These are phyloP conservation scores for Cariama cristata DNA, from an alignment of 2,113 vertebrate genomes.

Conservation along the genomic window DNA sequence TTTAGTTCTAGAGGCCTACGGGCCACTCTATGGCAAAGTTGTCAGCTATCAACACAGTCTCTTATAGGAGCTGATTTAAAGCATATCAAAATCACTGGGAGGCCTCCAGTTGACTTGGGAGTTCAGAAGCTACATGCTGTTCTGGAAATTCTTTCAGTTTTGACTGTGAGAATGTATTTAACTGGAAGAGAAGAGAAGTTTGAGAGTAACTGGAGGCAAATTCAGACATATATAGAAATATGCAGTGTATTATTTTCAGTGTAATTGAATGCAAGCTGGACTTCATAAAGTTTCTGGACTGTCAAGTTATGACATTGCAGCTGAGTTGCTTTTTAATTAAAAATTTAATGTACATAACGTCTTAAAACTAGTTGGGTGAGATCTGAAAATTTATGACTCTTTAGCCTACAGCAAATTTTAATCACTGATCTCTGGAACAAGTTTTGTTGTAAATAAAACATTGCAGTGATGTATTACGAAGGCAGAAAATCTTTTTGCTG, in stretches of 20 bases:
- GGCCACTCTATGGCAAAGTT: background rate
- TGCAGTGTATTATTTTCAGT: background rate
- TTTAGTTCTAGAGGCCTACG: background rate
- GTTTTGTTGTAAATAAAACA: constrained; percentile 8
- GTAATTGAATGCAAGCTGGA: background rate
- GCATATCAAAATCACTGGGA: background rate
- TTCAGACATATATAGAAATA: background rate
- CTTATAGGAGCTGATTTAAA: background rate
- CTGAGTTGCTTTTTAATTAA: background rate
- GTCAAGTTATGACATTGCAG: background rate
- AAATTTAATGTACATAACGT: background rate
- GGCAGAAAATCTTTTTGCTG: background rate
- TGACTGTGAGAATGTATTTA: background rate
- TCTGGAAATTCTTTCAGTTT: background rate
- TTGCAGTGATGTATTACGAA: background rate
- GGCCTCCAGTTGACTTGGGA: background rate
- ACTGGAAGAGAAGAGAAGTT: background rate
- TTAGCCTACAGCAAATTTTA: background rate
- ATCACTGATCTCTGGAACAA: background rate
- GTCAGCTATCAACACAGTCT: background rate
- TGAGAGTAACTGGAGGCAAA: background rate
- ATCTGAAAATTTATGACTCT: background rate
- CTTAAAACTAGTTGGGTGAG: background rate
- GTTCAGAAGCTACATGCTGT: background rate
- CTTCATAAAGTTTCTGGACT: background rate